Percentiles rank a stretch among this genome's conserved stretches.
These are phyloP conservation scores for Platerodrilus igneus DNA, from an alignment of 2,888 invertebrate species.

Conservation along the genomic window DNA sequence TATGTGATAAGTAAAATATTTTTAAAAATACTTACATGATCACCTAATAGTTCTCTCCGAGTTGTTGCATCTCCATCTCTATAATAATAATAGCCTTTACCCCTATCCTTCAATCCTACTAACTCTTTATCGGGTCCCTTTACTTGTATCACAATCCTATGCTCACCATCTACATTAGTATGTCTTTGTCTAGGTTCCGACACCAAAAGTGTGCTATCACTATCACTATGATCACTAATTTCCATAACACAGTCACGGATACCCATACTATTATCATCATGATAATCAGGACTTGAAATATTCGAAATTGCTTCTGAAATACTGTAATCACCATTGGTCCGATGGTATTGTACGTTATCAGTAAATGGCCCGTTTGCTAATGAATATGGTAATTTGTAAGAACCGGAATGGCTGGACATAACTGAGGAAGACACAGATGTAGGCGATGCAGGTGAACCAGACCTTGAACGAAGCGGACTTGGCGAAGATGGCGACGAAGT, in stretches of 20 bases:
- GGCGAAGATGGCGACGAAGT: constrained; percentile 74
- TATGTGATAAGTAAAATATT: neutral
- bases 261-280: constrained; percentile 80
- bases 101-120: constrained; percentile 39
- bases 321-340: constrained; percentile 65
- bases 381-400: constrained; percentile 55
- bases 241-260: constrained; percentile 81
- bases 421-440: constrained; percentile 84
- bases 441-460: constrained; percentile 69
- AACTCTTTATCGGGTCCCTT: constrained; percentile 54
- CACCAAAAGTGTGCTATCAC: constrained; percentile 81
- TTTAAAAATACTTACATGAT: constrained; percentile 16
- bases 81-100: constrained; percentile 32
- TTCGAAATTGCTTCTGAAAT: constrained; percentile 83
- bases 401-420: constrained; percentile 73
- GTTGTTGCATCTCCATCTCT: constrained; percentile 13
- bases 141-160: constrained; percentile 82
- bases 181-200: constrained; percentile 65
- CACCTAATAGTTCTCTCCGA: constrained; percentile 12
- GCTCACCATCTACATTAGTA: constrained; percentile 58
- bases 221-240: constrained; percentile 84
- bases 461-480: constrained; percentile 55
- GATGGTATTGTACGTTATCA: constrained; percentile 31
- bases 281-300: constrained; percentile 86
- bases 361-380: constrained; percentile 45